Evolutionary conservation across 2,113 vertebrate genomes (phyloP).

Genomic region (Parotia lawesii): DNA sequence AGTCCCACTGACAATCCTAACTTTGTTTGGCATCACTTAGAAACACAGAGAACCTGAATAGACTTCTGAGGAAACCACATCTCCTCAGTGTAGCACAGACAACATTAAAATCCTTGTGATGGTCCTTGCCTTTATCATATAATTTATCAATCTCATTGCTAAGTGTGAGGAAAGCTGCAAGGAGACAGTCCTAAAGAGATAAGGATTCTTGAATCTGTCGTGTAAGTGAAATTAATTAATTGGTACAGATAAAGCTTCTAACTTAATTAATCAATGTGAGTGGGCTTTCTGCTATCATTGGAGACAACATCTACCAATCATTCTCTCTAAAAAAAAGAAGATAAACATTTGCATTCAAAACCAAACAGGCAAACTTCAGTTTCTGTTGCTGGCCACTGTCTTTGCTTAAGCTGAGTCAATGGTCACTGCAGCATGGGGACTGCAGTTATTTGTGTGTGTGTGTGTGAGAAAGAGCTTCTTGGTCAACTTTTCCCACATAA

Average conservation of each 20-base stretch:
- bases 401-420: background rate
- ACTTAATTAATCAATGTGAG: background rate
- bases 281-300: background rate
- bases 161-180: background rate
- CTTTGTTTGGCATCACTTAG: background rate
- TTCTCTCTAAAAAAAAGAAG: background rate
- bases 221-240: background rate
- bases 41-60: background rate
- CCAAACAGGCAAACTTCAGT: background rate
- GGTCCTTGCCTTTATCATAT: background rate
- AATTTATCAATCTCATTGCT: background rate
- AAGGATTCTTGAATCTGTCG: background rate
- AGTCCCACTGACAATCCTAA: background rate
- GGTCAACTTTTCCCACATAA: background rate
- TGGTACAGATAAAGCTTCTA: background rate
- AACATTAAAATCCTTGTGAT: background rate
- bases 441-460: background rate
- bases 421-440: background rate
- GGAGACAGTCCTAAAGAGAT: background rate
- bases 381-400: background rate
- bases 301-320: background rate
- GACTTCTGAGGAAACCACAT: background rate
- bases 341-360: background rate
- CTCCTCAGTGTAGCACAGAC: background rate
- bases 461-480: background rate